Evolutionary conservation across 2,113 vertebrate genomes (phyloP).

Genomic region (Poecilia latipinna): DNA sequence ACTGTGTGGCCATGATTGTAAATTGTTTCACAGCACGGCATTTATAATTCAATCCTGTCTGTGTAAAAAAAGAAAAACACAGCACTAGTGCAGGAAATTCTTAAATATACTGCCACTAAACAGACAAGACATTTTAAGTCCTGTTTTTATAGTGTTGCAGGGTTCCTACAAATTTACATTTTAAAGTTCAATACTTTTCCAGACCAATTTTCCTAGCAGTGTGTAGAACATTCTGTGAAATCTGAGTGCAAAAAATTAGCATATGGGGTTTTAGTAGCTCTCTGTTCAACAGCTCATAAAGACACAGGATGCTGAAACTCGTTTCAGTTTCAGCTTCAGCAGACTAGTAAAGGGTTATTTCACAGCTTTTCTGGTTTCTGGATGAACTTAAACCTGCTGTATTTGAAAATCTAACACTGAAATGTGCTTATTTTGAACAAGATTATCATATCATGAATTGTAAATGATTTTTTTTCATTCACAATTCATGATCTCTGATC

Average conservation of each 20-base stretch:
- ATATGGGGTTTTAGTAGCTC: no score
- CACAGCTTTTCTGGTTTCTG: background rate
- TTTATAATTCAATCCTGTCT: constrained; percentile 24
- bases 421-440: no score
- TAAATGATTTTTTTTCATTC: background rate
- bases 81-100: constrained; percentile 10
- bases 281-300: no score
- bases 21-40: constrained; percentile 15
- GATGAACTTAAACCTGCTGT: background rate
- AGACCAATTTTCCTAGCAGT: no score
- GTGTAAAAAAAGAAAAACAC: constrained; percentile 12
- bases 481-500: background rate
- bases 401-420: background rate
- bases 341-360: background rate
- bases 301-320: no score
- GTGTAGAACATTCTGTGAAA: no score
- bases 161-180: background rate
- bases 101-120: background rate
- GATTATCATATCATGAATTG: no score
- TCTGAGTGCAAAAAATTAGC: no score
- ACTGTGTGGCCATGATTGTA: constrained; percentile 20
- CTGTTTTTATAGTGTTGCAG: background rate
- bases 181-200: background rate
- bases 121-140: background rate
- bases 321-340: no score